These are phyloP conservation scores for Mycteria americana DNA, from an alignment of 2,797 vertebrate species.

Conservation along the genomic window DNA sequence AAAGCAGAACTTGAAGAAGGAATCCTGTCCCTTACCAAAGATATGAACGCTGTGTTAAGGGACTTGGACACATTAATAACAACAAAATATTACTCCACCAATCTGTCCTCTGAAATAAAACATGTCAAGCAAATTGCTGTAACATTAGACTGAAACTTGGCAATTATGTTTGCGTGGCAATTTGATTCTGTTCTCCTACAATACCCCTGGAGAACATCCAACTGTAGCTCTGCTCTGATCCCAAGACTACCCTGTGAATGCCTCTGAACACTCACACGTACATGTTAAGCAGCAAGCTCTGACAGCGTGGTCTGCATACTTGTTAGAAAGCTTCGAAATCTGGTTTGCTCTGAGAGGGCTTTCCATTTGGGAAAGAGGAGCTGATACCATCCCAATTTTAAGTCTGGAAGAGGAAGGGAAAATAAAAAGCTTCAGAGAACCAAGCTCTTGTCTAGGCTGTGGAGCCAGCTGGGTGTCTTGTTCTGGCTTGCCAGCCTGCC, in stretches of 20 bases:
- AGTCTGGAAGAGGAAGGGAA: background rate
- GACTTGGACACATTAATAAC: background rate
- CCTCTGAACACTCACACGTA: fast-evolving
- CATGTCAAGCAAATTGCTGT: background rate
- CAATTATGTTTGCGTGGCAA: background rate
- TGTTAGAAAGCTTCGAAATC: background rate
- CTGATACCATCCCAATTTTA: background rate
- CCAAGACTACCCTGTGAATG: background rate
- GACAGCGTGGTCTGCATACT: fast-evolving
- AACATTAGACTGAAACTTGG: slow-evolving; percentile 3
- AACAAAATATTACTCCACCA: background rate
- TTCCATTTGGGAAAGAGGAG: background rate
- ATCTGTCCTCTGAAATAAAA: background rate
- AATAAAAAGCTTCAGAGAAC: background rate
- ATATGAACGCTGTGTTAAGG: background rate
- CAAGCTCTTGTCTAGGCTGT: background rate
- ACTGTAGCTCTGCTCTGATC: background rate
- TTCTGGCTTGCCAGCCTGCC: background rate
- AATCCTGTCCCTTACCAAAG: background rate
- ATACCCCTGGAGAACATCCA: slow-evolving; percentile 23
- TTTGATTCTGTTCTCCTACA: slow-evolving; percentile 44
- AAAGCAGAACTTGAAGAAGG: background rate
- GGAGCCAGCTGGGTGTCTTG: background rate
- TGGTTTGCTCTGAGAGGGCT: background rate
- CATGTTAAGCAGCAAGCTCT: background rate